A percentile compares a stretch with the other conserved stretches of the same genome.
Evolutionary conservation across 2,797 vertebrate species (phyloP).

Genomic region (Microctenopoma lineatum): DNA sequence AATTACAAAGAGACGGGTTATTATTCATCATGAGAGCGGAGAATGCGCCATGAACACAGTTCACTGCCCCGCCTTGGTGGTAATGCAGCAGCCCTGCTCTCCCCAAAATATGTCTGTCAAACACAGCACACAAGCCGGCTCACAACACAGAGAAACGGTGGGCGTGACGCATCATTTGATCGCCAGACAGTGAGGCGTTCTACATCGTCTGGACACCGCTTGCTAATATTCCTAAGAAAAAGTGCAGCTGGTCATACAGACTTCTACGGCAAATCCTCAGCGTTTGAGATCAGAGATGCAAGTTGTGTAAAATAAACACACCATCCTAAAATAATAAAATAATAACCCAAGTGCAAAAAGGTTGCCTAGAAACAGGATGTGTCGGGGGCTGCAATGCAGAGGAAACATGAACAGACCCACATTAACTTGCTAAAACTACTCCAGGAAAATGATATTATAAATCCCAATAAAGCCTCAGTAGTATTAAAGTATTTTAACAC

Average conservation of each 20-base stretch:
- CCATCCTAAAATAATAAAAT: slow-evolving; percentile 25
- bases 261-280: slow-evolving; percentile 28
- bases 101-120: slow-evolving; percentile 26
- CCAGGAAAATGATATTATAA: slow-evolving; percentile 23
- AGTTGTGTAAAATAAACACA: slow-evolving; percentile 28
- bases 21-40: slow-evolving; percentile 37
- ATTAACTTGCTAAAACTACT: slow-evolving; percentile 29
- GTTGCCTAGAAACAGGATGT: slow-evolving; percentile 82
- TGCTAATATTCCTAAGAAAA: slow-evolving; percentile 24
- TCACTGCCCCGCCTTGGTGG: slow-evolving; percentile 19
- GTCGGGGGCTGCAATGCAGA: slow-evolving; percentile 32
- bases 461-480: background rate
- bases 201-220: slow-evolving; percentile 24
- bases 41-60: slow-evolving; percentile 36
- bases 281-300: slow-evolving; percentile 47
- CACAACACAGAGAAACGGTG: slow-evolving; percentile 22
- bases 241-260: slow-evolving; percentile 28
- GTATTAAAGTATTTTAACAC: slow-evolving; percentile 1
- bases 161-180: slow-evolving; percentile 48
- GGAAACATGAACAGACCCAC: slow-evolving; percentile 19
- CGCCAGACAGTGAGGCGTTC: slow-evolving; percentile 13
- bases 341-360: slow-evolving; percentile 60
- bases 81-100: slow-evolving; percentile 27
- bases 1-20: slow-evolving; percentile 54
- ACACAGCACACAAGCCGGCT: background rate